These are phyloP conservation scores for Drosophila funebris DNA, from an alignment of 1,140 invertebrate species.

Conservation along the genomic window DNA sequence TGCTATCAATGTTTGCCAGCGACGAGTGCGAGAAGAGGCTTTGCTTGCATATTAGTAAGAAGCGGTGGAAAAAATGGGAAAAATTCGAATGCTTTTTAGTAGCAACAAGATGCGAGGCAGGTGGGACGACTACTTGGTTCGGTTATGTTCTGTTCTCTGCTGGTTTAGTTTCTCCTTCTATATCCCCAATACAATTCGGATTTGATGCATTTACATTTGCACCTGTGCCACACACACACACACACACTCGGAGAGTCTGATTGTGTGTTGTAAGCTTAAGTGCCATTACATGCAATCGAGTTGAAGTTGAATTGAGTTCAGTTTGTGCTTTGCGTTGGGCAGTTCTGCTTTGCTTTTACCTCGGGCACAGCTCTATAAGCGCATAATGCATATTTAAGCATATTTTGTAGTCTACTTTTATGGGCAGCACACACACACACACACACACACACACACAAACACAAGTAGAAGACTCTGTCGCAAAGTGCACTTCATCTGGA, in stretches of 20 bases:
- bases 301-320: conserved; percentile 57
- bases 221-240: conserved; percentile 54
- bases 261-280: conserved; percentile 74
- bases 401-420: conserved; percentile 78
- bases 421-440: conserved; percentile 28
- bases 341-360: conserved; percentile 21
- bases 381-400: conserved; percentile 81
- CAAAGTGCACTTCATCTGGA: conserved; percentile 75
- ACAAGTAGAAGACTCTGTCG: not conserved
- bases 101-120: conserved; percentile 13
- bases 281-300: conserved; percentile 80
- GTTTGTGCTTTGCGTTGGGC: conserved; percentile 19
- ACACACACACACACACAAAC: not conserved
- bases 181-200: conserved; percentile 65
- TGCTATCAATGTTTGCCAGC: conserved; percentile 40
- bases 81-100: conserved; percentile 69
- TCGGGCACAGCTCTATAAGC: conserved; percentile 55
- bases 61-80: conserved; percentile 46
- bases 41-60: conserved; percentile 65
- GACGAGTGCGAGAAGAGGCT: not conserved
- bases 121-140: conserved; percentile 12
- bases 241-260: conserved; percentile 7
- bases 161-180: conserved; percentile 31
- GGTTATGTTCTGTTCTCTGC: not conserved
- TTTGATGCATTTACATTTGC: conserved; percentile 81